Evolutionary conservation across 1,140 invertebrate genomes (phyloP).

Genomic region (Heliconius congener): DNA sequence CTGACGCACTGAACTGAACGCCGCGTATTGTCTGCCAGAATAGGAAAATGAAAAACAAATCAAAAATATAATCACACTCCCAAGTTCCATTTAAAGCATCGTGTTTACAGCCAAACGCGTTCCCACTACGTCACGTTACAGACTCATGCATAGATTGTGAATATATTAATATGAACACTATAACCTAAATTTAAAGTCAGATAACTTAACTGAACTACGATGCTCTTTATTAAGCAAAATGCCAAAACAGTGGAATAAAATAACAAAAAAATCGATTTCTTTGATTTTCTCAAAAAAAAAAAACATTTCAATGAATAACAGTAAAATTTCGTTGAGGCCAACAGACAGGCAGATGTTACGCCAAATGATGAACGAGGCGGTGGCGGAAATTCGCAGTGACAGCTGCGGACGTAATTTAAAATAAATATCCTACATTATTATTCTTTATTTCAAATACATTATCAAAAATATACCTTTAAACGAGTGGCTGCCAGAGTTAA

Average conservation of each 20-base stretch:
- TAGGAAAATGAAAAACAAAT: too few species aligned
- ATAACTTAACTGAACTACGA: not conserved
- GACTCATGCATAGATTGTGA: too few species aligned
- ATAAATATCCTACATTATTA: not conserved
- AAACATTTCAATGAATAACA: not conserved
- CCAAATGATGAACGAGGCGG: not conserved
- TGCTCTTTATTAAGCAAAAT: not conserved
- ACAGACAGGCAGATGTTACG: conserved; percentile 9
- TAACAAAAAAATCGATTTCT: not conserved
- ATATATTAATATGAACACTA: too few species aligned
- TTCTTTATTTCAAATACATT: not conserved
- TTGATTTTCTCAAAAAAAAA: not conserved
- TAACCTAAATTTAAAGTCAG: not conserved
- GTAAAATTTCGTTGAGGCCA: conserved; percentile 6
- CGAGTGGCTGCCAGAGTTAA: not conserved
- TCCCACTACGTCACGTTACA: too few species aligned
- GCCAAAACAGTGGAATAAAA: not conserved
- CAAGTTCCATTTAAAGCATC: too few species aligned
- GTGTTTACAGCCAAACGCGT: too few species aligned
- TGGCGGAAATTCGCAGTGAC: conserved; percentile 10
- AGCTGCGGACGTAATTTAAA: conserved; percentile 1
- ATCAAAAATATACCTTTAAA: not conserved
- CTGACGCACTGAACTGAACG: too few species aligned
- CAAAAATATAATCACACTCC: too few species aligned
- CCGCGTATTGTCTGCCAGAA: too few species aligned